These are phyloP conservation scores for Camponotus vicinus DNA, from an alignment of 1,140 invertebrate species.

Conservation along the genomic window DNA sequence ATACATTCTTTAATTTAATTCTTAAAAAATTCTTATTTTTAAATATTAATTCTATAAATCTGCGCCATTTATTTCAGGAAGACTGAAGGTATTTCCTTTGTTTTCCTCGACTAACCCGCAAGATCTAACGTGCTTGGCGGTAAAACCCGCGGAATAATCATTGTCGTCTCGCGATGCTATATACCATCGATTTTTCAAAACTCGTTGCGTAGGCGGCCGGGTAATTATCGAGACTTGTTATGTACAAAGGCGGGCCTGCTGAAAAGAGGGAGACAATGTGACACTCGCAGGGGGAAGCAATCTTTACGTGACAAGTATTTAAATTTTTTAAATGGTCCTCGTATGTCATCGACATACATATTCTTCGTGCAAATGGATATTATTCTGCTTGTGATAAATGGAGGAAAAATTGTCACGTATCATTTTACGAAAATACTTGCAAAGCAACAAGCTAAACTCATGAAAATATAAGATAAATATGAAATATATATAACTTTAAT, in stretches of 20 bases:
- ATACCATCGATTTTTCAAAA: slow-evolving; percentile 33
- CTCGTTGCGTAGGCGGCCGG: slow-evolving; percentile 22
- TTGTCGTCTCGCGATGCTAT: slow-evolving; percentile 55
- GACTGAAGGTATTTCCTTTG: neutral
- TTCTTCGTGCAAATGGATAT: neutral
- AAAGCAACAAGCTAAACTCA: neutral
- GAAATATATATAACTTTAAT: neutral
- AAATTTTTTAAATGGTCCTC: slow-evolving; percentile 19
- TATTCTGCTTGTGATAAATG: neutral
- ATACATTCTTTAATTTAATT: neutral
- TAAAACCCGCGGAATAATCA: slow-evolving; percentile 60
- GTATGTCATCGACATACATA: neutral
- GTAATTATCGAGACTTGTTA: slow-evolving; percentile 60
- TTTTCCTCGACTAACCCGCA: neutral
- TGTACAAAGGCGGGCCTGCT: slow-evolving; percentile 27
- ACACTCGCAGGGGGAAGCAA: neutral
- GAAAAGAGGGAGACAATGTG: slow-evolving; percentile 42
- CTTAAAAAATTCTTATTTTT: neutral
- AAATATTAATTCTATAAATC: neutral
- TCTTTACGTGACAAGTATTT: slow-evolving; percentile 14
- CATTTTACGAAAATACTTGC: neutral
- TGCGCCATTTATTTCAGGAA: neutral
- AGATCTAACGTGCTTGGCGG: slow-evolving; percentile 1
- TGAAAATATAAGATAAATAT: neutral
- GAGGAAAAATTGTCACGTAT: neutral